phyloP scores from a whole-genome alignment of 1,140 invertebrate species.

The Psix sp. region DNA sequence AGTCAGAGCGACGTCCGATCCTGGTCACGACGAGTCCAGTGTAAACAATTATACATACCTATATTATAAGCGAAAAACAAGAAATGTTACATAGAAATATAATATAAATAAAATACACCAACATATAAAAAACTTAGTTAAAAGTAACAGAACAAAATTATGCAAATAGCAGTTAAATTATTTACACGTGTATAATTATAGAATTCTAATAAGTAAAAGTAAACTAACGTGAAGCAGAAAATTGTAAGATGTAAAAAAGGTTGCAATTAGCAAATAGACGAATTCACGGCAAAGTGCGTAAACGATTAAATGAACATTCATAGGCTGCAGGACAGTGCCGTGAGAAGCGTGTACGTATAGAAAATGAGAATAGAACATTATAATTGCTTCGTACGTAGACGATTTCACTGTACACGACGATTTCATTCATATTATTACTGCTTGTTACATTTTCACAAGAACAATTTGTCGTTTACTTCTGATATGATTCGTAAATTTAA shows the following conservation, averaged over 20 bases:
- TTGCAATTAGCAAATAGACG: slow-evolving; percentile 52
- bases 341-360: slow-evolving; percentile 52
- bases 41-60: slow-evolving; percentile 53
- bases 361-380: slow-evolving; percentile 45
- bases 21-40: slow-evolving; percentile 23
- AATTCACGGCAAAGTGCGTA: slow-evolving; percentile 52
- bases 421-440: slow-evolving; percentile 32
- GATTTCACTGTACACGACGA: slow-evolving; percentile 54
- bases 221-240: slow-evolving; percentile 15
- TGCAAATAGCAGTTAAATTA: slow-evolving; percentile 66
- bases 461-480: slow-evolving; percentile 1
- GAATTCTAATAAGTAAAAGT: slow-evolving; percentile 24
- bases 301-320: slow-evolving; percentile 45
- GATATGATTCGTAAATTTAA: slow-evolving; percentile 10
- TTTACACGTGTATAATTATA: slow-evolving; percentile 53
- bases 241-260: slow-evolving; percentile 53
- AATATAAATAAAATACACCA: slow-evolving; percentile 53
- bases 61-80: slow-evolving; percentile 48
- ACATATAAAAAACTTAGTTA: slow-evolving; percentile 56
- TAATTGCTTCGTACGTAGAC: slow-evolving; percentile 59
- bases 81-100: slow-evolving; percentile 61
- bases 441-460: slow-evolving; percentile 13
- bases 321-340: slow-evolving; percentile 57
- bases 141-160: slow-evolving; percentile 57
- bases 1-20: slow-evolving; percentile 10